These are phyloP conservation scores for Phylloscopus whistleri DNA, from an alignment of 2,113 vertebrate species.

Conservation along the genomic window DNA sequence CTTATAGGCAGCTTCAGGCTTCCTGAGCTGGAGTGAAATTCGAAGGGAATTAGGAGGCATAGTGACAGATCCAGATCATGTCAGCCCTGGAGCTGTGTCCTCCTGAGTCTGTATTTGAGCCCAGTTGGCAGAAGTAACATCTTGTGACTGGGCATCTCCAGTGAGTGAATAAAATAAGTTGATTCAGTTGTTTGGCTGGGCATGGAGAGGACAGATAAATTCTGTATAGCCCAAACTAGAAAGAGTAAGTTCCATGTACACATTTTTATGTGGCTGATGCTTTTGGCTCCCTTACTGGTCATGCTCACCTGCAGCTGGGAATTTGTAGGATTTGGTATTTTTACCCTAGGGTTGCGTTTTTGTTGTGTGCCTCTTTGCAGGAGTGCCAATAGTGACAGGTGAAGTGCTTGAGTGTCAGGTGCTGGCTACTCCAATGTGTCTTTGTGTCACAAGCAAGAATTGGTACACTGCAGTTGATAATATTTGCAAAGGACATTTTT, in stretches of 20 bases:
- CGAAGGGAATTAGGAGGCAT: background rate
- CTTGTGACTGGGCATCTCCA: background rate
- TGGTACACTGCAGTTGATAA: background rate
- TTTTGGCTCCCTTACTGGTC: background rate
- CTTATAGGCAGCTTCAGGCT: background rate
- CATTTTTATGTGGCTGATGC: background rate
- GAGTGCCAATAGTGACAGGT: fast-evolving
- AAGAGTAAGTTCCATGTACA: background rate
- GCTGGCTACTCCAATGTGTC: background rate
- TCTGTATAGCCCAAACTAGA: background rate
- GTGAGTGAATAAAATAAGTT: background rate
- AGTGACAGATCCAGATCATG: conserved; percentile 22
- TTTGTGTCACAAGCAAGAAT: background rate
- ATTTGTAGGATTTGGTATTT: background rate
- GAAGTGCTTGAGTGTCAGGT: background rate
- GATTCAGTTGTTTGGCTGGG: background rate
- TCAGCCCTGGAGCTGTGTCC: background rate
- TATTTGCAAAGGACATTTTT: background rate
- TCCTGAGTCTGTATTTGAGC: background rate
- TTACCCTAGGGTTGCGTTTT: background rate
- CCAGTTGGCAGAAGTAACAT: background rate
- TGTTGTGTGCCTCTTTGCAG: background rate
- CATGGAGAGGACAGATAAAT: background rate
- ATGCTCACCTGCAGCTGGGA: background rate
- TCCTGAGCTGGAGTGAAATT: background rate